Evolutionary conservation across 1,140 invertebrate genomes (phyloP).

Genomic region (Trissolcus basalis): DNA sequence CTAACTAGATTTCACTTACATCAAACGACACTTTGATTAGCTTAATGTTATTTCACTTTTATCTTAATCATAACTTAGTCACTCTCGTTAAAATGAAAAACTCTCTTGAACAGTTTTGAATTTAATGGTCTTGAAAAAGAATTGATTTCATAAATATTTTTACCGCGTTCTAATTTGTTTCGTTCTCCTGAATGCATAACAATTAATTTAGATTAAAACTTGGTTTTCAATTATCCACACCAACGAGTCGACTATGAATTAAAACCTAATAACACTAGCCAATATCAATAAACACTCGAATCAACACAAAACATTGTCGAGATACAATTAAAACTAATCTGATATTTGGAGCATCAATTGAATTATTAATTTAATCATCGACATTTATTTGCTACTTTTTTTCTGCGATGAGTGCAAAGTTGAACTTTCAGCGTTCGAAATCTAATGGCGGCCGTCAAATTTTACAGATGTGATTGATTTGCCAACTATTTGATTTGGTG

Average conservation of each 20-base stretch:
- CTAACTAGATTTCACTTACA: not conserved
- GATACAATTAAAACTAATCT: not conserved
- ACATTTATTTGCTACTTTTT: not conserved
- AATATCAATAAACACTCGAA: constrained; percentile 11
- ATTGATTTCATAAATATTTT: no score
- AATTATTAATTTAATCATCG: not conserved
- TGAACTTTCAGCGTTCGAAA: no score
- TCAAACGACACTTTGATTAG: not conserved
- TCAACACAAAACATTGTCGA: not conserved
- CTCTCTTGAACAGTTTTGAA: no score
- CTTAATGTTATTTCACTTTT: no score
- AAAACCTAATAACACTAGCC: constrained; percentile 14
- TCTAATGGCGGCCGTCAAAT: no score
- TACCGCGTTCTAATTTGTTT: no score
- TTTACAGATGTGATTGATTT: not conserved
- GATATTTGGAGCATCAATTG: not conserved
- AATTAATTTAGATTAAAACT: not conserved
- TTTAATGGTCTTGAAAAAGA: no score
- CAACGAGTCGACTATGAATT: constrained; percentile 1
- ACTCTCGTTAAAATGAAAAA: no score
- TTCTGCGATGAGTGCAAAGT: not conserved
- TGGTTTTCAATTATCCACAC: not conserved
- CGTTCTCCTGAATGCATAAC: no score
- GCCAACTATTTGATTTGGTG: not conserved
- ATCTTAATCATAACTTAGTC: no score